These are phyloP conservation scores for Galeruca laticollis DNA, from an alignment of 2,888 invertebrate genomes.

Conservation along the genomic window DNA sequence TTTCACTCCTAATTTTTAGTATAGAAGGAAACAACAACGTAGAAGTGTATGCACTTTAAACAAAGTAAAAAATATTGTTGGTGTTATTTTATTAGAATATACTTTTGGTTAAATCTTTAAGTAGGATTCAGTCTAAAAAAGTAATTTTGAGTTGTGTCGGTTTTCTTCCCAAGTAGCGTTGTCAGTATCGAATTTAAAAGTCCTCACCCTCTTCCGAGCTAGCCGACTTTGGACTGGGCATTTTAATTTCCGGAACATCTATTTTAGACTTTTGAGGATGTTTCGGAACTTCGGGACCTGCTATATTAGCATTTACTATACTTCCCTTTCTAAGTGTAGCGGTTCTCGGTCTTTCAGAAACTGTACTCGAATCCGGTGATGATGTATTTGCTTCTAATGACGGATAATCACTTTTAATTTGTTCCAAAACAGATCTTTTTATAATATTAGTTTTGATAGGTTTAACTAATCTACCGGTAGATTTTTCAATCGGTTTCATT, in stretches of 20 bases:
- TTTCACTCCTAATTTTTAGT: too few relatives aligned
- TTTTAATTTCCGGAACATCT: not conserved
- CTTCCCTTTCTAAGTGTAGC: slow-evolving; percentile 63
- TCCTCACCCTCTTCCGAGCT: slow-evolving; percentile 24
- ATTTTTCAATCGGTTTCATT: not conserved
- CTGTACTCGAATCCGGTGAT: slow-evolving; percentile 52
- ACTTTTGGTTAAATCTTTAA: too few relatives aligned
- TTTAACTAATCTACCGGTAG: slow-evolving; percentile 15
- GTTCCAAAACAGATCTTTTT: not conserved
- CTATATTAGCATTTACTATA: slow-evolving; percentile 62
- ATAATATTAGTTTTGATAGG: not conserved
- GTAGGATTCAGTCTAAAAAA: too few relatives aligned
- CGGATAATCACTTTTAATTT: not conserved
- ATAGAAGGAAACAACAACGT: too few relatives aligned
- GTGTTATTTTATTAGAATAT: too few relatives aligned
- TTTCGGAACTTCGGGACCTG: slow-evolving; percentile 58
- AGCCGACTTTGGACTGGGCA: slow-evolving; percentile 10
- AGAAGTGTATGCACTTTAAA: too few relatives aligned
- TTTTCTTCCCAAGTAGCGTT: too few relatives aligned
- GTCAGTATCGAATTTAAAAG: not conserved
- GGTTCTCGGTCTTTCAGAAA: slow-evolving; percentile 62
- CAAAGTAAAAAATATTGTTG: too few relatives aligned
- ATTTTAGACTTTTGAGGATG: slow-evolving; percentile 1
- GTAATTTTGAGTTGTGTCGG: too few relatives aligned
- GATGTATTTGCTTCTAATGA: slow-evolving; percentile 38